A percentile compares a stretch with the other conserved stretches of the same genome.
phyloP scores from a whole-genome alignment of 2,113 vertebrate species.

The Cyanoramphus novaezelandiae region DNA sequence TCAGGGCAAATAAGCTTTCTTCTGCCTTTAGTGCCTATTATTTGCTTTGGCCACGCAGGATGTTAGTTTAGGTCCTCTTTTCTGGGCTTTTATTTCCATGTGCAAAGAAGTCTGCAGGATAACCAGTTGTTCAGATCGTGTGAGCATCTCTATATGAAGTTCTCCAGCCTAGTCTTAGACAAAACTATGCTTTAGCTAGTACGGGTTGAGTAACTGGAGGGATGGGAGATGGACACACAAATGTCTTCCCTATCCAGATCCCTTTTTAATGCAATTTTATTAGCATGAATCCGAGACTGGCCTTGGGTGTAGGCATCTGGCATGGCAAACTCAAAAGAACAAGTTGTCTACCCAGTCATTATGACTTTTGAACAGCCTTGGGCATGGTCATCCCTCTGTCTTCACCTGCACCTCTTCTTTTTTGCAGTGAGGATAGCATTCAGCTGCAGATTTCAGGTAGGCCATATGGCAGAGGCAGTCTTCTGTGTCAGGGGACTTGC shows the following conservation, averaged over 20 bases:
- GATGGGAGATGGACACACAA: background rate
- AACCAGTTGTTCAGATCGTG: background rate
- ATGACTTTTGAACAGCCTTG: background rate
- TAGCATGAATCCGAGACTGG: background rate
- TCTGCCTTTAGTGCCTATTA: background rate
- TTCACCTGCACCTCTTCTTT: background rate
- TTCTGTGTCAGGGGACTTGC: background rate
- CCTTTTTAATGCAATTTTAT: background rate
- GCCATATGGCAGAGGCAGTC: background rate
- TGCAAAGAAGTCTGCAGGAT: background rate
- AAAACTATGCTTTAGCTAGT: background rate
- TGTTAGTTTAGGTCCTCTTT: background rate
- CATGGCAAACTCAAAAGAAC: background rate
- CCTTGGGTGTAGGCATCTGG: background rate
- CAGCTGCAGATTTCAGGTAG: background rate
- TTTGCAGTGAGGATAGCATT: background rate
- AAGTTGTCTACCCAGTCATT: background rate
- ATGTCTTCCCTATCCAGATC: background rate
- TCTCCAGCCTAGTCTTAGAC: background rate
- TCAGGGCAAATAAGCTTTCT: background rate
- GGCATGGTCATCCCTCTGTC: background rate
- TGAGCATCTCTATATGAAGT: background rate
- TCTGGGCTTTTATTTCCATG: background rate
- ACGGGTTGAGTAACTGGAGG: background rate
- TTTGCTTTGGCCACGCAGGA: background rate